Evolutionary conservation across 2,797 vertebrate genomes (phyloP).

Genomic region (Pantherophis vulpinus): DNA sequence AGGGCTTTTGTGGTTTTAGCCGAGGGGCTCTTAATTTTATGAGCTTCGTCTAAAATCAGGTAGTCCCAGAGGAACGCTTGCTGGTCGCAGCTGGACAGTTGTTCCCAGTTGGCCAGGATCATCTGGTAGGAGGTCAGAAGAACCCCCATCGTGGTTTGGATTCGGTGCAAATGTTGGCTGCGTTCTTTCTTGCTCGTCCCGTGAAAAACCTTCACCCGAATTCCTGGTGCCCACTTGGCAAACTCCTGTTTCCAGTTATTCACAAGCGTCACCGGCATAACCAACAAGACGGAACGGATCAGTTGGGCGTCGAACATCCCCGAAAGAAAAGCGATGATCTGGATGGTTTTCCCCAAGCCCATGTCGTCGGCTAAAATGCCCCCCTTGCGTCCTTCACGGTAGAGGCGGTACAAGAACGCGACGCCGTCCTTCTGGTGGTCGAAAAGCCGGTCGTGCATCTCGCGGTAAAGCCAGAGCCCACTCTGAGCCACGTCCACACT

Average conservation of each 20-base stretch:
- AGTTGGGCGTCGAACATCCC: conserved; percentile 89
- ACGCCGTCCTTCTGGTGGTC: conserved; percentile 87
- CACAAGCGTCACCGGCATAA: conserved; percentile 90
- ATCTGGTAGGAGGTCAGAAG: conserved; percentile 90
- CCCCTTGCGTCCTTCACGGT: conserved; percentile 75
- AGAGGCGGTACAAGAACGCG: conserved; percentile 84
- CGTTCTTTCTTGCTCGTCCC: conserved; percentile 82
- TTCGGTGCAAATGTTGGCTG: conserved; percentile 77
- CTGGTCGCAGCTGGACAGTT: conserved; percentile 73
- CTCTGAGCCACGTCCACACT: conserved; percentile 82
- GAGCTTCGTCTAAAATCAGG: conserved; percentile 89
- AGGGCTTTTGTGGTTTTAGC: conserved; percentile 90
- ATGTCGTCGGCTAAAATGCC: conserved; percentile 94
- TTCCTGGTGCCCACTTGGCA: conserved; percentile 86
- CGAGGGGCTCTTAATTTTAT: conserved; percentile 88
- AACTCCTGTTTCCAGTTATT: conserved; percentile 90
- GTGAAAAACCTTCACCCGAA: conserved; percentile 89
- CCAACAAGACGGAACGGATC: conserved; percentile 75
- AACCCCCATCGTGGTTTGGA: conserved; percentile 81
- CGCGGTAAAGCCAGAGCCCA: conserved; percentile 81
- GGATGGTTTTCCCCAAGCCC: conserved; percentile 94
- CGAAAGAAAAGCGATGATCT: conserved; percentile 91
- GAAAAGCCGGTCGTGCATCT: conserved; percentile 83
- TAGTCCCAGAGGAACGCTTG: conserved; percentile 89
- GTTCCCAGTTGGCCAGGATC: conserved; percentile 90